A percentile compares a stretch with the other conserved stretches of the same genome.
phyloP scores from a whole-genome alignment of 2,797 vertebrate genomes.

The Caiman crocodilus region DNA sequence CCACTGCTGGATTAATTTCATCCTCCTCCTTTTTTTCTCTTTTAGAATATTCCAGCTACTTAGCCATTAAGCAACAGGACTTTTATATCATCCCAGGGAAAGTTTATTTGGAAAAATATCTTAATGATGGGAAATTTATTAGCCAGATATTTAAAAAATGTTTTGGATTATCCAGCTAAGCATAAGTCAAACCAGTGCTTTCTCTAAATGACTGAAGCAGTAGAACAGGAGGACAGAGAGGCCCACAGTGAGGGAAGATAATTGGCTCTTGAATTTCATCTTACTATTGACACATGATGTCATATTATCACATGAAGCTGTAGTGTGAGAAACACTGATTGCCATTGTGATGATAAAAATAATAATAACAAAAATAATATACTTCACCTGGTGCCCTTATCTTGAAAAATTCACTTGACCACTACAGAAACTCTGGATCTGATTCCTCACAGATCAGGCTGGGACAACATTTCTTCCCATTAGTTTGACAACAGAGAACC shows the following conservation, averaged over 20 bases:
- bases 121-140: conserved; percentile 17
- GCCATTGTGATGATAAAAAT: conserved; percentile 37
- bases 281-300: conserved; percentile 7
- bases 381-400: conserved; percentile 25
- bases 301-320: neutral
- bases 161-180: neutral
- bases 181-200: neutral
- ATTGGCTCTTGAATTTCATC: conserved; percentile 28
- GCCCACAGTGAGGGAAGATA: conserved; percentile 15
- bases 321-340: neutral
- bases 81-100: conserved; percentile 10
- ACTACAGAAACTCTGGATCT: neutral
- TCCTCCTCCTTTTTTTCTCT: neutral
- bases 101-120: conserved; percentile 16
- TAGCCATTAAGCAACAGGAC: neutral
- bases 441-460: neutral
- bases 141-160: neutral
- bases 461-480: neutral
- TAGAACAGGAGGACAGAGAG: neutral
- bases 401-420: conserved; percentile 29
- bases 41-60: neutral
- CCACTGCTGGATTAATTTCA: neutral
- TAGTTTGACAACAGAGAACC: neutral
- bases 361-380: conserved; percentile 14
- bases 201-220: neutral